Evolutionary conservation across 2,888 invertebrate species (phyloP).

Genomic region (Calliopum simillimum): DNA sequence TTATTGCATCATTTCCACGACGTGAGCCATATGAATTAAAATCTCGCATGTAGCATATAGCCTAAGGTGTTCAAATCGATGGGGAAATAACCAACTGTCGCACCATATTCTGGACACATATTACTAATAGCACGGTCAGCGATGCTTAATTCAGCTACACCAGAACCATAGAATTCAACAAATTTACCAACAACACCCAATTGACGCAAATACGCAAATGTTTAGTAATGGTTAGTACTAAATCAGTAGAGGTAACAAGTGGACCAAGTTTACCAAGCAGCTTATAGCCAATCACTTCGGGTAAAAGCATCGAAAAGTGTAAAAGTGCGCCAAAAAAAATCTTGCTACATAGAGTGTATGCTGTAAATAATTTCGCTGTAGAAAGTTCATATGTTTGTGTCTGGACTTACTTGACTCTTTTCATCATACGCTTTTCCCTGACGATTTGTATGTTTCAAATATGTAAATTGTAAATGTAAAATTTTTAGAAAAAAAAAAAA

Average conservation of each 20-base stretch:
- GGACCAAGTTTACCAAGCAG: constrained; percentile 83
- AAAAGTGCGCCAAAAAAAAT: constrained; percentile 12
- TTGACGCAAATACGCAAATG: constrained; percentile 82
- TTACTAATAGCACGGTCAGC: constrained; percentile 98
- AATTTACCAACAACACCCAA: constrained; percentile 98
- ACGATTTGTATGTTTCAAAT: constrained; percentile 41
- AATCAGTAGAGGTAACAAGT: constrained; percentile 93
- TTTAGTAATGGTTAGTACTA: constrained; percentile 97
- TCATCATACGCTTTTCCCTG: constrained; percentile 64
- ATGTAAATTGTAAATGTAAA: constrained; percentile 38
- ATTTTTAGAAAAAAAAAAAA: no score
- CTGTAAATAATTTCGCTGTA: constrained; percentile 1
- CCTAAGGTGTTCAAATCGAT: constrained; percentile 83
- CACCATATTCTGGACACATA: constrained; percentile 99
- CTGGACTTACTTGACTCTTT: constrained; percentile 61
- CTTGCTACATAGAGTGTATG: constrained; percentile 18
- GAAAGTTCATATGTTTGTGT: constrained; percentile 25
- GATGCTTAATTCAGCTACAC: constrained; percentile 89
- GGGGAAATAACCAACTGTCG: constrained; percentile 95
- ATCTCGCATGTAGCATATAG: constrained; percentile 92
- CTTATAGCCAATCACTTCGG: constrained; percentile 95
- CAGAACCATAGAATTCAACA: constrained; percentile 98
- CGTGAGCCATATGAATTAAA: constrained; percentile 99
- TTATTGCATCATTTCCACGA: constrained; percentile 96
- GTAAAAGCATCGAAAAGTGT: constrained; percentile 95